Evolutionary conservation across 2,888 invertebrate species (phyloP).

Genomic region (Athalia circularis): DNA sequence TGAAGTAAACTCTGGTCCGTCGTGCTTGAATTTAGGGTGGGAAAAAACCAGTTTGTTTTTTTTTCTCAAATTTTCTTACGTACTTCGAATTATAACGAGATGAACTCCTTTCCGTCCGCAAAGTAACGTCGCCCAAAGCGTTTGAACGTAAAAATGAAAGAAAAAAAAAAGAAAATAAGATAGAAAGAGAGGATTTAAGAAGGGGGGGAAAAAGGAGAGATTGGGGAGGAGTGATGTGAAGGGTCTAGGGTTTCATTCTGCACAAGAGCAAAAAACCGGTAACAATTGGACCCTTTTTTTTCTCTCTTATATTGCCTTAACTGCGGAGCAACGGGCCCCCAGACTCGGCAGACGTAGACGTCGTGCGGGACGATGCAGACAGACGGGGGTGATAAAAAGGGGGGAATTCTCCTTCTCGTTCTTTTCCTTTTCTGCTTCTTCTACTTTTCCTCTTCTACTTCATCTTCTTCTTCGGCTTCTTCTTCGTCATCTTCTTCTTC

Average conservation of each 20-base stretch:
- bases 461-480: too few relatives aligned
- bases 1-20: too few relatives aligned
- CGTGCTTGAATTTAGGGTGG: too few relatives aligned
- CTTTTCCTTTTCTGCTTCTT: too few relatives aligned
- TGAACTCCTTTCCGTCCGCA: too few relatives aligned
- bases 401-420: too few relatives aligned
- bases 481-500: too few relatives aligned
- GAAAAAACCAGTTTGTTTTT: too few relatives aligned
- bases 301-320: neutral
- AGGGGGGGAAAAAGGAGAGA: neutral
- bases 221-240: neutral
- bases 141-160: neutral
- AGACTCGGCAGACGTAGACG: constrained; percentile 17
- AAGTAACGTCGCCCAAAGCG: neutral
- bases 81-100: too few relatives aligned
- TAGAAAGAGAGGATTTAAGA: neutral
- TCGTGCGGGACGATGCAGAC: constrained; percentile 27
- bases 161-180: neutral
- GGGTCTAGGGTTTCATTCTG: neutral
- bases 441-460: too few relatives aligned
- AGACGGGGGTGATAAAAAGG: neutral
- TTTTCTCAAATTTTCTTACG: too few relatives aligned
- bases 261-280: neutral
- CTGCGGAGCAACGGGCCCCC: neutral
- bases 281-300: constrained; percentile 9